Evolutionary conservation across 2,797 vertebrate species (phyloP).

Genomic region (Triplophysa yarkandensis): DNA sequence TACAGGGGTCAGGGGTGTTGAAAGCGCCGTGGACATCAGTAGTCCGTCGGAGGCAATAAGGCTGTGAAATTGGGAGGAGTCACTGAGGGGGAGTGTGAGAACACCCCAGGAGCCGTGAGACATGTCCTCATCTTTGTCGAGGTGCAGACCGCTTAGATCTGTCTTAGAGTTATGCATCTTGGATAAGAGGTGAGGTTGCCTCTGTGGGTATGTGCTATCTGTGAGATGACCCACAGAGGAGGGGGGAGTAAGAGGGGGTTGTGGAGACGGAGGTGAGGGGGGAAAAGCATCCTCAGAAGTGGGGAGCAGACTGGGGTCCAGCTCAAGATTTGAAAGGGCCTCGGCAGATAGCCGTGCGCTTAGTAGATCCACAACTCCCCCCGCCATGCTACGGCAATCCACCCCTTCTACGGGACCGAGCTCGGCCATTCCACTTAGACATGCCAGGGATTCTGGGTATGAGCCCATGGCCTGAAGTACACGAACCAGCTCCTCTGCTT

Average conservation of each 20-base stretch:
- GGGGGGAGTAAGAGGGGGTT: constrained; percentile 86
- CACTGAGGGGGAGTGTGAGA: constrained; percentile 52
- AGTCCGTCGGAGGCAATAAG: constrained; percentile 54
- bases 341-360: constrained; percentile 89
- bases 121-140: constrained; percentile 49
- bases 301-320: constrained; percentile 94
- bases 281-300: constrained; percentile 84
- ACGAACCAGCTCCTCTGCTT: constrained; percentile 96
- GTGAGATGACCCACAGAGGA: constrained; percentile 68
- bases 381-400: constrained; percentile 86
- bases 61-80: constrained; percentile 54
- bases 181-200: constrained; percentile 36
- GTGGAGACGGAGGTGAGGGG: constrained; percentile 89
- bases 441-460: constrained; percentile 89
- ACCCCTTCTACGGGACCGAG: constrained; percentile 89
- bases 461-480: constrained; percentile 95
- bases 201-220: constrained; percentile 39
- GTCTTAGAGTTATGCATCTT: constrained; percentile 42
- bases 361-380: constrained; percentile 92
- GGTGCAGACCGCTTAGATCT: constrained; percentile 25
- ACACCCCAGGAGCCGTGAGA: constrained; percentile 56
- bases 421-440: constrained; percentile 94
- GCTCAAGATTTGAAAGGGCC: constrained; percentile 92
- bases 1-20: constrained; percentile 51
- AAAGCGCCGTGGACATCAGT: constrained; percentile 56